phyloP scores from a whole-genome alignment of 2,113 vertebrate species.

The Alethe castanea region DNA sequence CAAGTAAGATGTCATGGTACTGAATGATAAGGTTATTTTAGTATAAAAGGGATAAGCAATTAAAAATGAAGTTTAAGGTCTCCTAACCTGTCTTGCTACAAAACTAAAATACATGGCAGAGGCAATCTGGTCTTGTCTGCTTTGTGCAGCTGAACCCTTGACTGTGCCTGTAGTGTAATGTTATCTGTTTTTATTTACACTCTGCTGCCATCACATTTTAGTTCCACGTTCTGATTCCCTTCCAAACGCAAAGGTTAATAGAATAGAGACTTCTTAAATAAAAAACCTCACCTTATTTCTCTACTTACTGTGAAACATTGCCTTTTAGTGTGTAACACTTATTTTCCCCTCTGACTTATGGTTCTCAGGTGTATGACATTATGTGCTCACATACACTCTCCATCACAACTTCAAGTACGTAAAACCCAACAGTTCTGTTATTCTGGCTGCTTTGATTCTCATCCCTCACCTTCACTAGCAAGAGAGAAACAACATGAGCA shows the following conservation, averaged over 20 bases:
- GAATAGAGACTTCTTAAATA: neutral
- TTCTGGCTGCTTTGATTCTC: neutral
- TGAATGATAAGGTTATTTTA: neutral
- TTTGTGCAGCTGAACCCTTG: neutral
- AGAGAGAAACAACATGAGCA: neutral
- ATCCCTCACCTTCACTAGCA: neutral
- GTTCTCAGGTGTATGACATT: neutral
- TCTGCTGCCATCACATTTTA: neutral
- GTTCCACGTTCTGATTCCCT: neutral
- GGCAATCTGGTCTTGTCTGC: neutral
- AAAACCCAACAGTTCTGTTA: neutral
- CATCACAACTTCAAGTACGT: neutral
- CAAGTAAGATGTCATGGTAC: neutral
- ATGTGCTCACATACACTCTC: neutral
- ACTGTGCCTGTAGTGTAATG: neutral
- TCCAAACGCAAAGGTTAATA: neutral
- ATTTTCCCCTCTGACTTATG: neutral
- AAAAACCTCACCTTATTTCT: neutral
- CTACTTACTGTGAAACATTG: neutral
- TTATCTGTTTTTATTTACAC: conserved; percentile 6
- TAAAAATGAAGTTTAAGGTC: neutral
- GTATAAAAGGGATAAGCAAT: neutral
- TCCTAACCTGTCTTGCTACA: neutral
- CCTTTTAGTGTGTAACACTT: neutral
- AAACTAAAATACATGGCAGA: neutral